Evolutionary conservation across 2,888 invertebrate genomes (phyloP).

Genomic region (Argyresthia goedartella): DNA sequence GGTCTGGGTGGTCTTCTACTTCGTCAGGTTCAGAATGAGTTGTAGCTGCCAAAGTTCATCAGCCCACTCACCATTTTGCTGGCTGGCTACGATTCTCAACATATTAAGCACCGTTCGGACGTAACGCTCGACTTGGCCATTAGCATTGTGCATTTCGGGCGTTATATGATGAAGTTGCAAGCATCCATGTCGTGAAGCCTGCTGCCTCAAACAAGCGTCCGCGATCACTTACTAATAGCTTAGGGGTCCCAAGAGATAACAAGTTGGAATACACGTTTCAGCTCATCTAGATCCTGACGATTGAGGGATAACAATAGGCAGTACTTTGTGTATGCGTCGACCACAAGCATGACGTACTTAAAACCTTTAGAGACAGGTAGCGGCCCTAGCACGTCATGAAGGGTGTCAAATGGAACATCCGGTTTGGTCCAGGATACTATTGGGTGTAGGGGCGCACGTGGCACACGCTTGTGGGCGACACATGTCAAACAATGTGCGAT

Average conservation of each 20-base stretch:
- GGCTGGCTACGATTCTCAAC: slow-evolving; percentile 2
- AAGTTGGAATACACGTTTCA: neutral
- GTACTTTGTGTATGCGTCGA: slow-evolving; percentile 8
- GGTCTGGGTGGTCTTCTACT: slow-evolving; percentile 3
- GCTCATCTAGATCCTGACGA: slow-evolving; percentile 4
- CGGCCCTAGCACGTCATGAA: slow-evolving; percentile 8
- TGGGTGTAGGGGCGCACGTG: slow-evolving; percentile 4
- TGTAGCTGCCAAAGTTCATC: slow-evolving; percentile 5
- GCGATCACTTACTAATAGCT: slow-evolving; percentile 7
- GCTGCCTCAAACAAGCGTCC: slow-evolving; percentile 8
- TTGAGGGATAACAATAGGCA: slow-evolving; percentile 1
- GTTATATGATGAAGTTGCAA: slow-evolving; percentile 12
- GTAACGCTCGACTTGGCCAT: slow-evolving; percentile 17
- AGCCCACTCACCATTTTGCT: neutral
- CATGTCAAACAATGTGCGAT: slow-evolving; percentile 3
- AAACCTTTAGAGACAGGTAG: slow-evolving; percentile 4
- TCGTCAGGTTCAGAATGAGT: slow-evolving; percentile 1
- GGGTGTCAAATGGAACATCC: slow-evolving; percentile 6
- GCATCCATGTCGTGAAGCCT: slow-evolving; percentile 3
- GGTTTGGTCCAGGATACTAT: slow-evolving; percentile 7
- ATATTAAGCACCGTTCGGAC: slow-evolving; percentile 13
- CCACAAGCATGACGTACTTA: slow-evolving; percentile 3
- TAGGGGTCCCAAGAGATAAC: slow-evolving; percentile 4
- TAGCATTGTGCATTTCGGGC: slow-evolving; percentile 16
- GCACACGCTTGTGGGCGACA: neutral